Conservation (phyloP, 1,140 invertebrate species). For the Megalonaias nervosa region DNA sequence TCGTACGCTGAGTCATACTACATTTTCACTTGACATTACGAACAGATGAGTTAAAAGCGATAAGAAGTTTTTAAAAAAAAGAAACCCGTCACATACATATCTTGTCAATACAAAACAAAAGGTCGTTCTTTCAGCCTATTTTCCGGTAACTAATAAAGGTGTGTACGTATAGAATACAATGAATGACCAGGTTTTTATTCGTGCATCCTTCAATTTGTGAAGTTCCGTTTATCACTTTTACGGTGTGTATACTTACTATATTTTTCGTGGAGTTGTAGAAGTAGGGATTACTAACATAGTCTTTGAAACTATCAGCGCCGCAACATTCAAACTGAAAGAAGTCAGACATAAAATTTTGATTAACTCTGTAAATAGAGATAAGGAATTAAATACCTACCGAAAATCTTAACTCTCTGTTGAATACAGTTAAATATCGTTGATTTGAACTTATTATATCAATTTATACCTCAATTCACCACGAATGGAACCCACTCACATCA, state of each 20-base stretch:
- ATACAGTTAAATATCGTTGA: too few species aligned
- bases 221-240: neutral
- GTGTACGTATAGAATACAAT: neutral
- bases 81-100: too few species aligned
- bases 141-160: neutral
- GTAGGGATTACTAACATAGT: constrained; percentile 13
- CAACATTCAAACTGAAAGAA: constrained; percentile 24
- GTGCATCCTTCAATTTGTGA: neutral
- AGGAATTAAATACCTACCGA: neutral
- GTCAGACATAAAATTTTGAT: neutral
- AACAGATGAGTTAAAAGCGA: too few species aligned
- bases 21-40: too few species aligned
- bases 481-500: too few species aligned
- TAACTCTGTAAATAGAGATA: neutral
- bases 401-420: neutral
- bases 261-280: neutral
- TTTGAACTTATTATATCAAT: too few species aligned
- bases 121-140: too few species aligned
- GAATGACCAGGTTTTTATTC: neutral
- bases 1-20: too few species aligned
- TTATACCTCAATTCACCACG: too few species aligned
- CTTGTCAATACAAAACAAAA: too few species aligned
- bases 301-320: constrained; percentile 20
- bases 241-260: constrained; percentile 1
- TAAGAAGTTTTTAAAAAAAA: too few species aligned